Base-by-base conservation (phyloP, 2,888 invertebrate species). In the Doris montereyensis region DNA sequence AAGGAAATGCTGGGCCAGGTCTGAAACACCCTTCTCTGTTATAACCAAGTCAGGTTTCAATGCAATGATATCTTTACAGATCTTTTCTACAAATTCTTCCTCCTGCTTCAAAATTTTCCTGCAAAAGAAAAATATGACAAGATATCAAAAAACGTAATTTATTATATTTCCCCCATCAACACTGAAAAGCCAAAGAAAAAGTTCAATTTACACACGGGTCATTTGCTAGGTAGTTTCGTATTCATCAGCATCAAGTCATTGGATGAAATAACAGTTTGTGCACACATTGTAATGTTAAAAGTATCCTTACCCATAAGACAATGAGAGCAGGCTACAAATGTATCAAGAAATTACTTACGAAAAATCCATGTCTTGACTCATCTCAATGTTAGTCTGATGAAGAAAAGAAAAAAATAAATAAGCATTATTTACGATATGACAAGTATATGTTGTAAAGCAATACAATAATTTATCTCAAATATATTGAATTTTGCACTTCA, bases 11-110 rank as follows among this genome's bases (percentile, higher is more conserved):
- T 93, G 93, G 34, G 93, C 93, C 60, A 93, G 87, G 83, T 93
- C 93, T 0, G 98, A 98, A 24, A 99, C 95, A 21, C 99, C 99
- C 92, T 99, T 99, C 93, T 99, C 99, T 0, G 99, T 99, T 91
- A 99, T 97, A 13, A 99, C 94, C 0, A 99, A 91, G 91, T 99
- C 98, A 0, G 99, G 99, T 90, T 98, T 98, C 0, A 99, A 92
- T 0, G 95, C 95, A 87, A 99, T 97, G 81, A 99, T 95, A 72
- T 99, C 97, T 4, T 95, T 96, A 89, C 99, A 99, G 84, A 97
- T 91, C 87, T 93, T 93, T 90, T 96, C 95, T 0, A 99, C 96
- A 86, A 95, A 96, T 89, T 98, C 97, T 91, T 99, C 99, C 92
- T 99, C 99, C 73, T 98, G 93, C 92, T 98, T 96, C 73, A 99